Evolutionary conservation across 2,797 vertebrate species (phyloP).

Genomic region (Crypturellus tataupa): DNA sequence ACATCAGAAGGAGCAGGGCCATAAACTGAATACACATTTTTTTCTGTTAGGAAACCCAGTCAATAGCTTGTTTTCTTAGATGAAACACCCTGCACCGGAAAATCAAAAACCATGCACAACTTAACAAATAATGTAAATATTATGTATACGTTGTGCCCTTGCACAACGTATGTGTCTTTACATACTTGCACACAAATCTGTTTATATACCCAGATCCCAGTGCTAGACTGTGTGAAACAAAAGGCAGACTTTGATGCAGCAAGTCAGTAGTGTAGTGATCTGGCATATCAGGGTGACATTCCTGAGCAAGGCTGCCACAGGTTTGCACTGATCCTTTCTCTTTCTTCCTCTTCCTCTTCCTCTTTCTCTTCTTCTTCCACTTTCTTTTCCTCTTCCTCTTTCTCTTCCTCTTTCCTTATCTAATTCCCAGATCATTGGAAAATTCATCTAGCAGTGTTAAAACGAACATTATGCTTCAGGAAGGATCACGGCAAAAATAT

Average conservation of each 20-base stretch:
- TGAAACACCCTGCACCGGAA: not conserved
- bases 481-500: not conserved
- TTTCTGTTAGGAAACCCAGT: not conserved
- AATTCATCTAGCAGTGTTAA: not conserved
- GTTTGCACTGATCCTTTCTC: not conserved
- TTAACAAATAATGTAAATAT: not conserved
- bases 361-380: too few relatives aligned
- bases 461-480: not conserved
- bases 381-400: not conserved
- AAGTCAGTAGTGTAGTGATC: not conserved
- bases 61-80: not conserved
- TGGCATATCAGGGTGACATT: not conserved
- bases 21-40: not conserved
- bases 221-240: not conserved
- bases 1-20: not conserved
- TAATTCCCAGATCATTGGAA: not conserved
- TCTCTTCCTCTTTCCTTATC: not conserved
- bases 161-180: too few relatives aligned
- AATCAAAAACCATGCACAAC: not conserved
- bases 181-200: not conserved
- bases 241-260: not conserved
- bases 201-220: not conserved
- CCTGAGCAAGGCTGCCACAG: not conserved
- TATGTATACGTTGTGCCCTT: not conserved
- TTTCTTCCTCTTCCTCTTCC: not conserved